Evolutionary conservation across 2,888 invertebrate genomes (phyloP).

Genomic region (Sepioteuthis lessoniana): DNA sequence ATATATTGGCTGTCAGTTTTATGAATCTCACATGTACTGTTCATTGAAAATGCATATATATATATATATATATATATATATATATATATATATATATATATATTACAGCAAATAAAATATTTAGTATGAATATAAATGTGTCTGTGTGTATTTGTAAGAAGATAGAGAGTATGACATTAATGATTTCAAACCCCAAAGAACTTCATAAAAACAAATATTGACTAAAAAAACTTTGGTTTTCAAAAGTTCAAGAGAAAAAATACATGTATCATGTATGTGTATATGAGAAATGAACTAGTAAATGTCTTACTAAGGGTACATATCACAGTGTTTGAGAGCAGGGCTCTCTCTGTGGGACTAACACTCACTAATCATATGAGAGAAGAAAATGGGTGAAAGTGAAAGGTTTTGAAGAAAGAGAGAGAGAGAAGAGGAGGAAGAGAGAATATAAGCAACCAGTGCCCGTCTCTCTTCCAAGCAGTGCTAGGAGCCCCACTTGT

Average conservation of each 20-base stretch:
- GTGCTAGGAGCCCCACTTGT: background rate
- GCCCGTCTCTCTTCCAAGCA: background rate
- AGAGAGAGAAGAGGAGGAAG: background rate
- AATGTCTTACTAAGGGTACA: background rate
- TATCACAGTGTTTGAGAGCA: constrained; percentile 35
- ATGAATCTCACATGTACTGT: background rate
- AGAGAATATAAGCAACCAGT: background rate
- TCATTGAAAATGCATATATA: background rate
- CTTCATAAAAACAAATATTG: background rate
- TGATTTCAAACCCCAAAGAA: constrained; percentile 15
- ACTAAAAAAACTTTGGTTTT: background rate
- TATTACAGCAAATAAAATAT: background rate
- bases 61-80: background rate
- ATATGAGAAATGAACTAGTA: background rate
- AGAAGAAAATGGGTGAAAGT: background rate
- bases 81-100: background rate
- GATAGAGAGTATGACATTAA: background rate
- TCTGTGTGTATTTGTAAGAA: background rate
- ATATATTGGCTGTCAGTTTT: background rate
- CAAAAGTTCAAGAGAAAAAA: background rate
- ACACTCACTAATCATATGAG: background rate
- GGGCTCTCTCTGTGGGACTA: background rate
- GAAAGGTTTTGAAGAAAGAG: background rate
- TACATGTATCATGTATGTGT: constrained; percentile 33
- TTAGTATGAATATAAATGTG: background rate